These are phyloP conservation scores for Neodon shergylaensis DNA, from an alignment of 2,113 vertebrate species.

Conservation along the genomic window DNA sequence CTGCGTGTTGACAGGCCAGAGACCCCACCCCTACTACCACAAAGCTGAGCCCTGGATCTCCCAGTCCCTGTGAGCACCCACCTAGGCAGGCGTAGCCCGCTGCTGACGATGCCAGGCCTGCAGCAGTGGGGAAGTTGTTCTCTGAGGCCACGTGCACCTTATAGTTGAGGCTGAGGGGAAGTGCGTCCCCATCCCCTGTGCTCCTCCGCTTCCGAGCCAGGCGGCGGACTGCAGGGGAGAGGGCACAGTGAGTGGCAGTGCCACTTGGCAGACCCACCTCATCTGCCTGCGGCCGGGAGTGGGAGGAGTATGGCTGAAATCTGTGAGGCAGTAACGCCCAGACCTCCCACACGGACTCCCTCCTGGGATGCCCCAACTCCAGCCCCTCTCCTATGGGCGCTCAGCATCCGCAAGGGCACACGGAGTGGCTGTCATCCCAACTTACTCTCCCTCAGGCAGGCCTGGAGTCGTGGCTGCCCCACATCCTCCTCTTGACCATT, in stretches of 20 bases:
- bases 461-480: slow-evolving; percentile 91
- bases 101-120: slow-evolving; percentile 95
- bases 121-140: slow-evolving; percentile 97
- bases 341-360: not conserved
- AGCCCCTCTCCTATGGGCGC: not conserved
- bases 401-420: not conserved
- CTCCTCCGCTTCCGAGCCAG: slow-evolving; percentile 90
- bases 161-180: slow-evolving; percentile 82
- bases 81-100: slow-evolving; percentile 97
- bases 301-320: fast-evolving
- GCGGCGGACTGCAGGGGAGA: slow-evolving; percentile 88
- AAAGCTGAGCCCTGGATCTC: not conserved
- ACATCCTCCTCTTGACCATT: slow-evolving; percentile 92
- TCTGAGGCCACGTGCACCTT: slow-evolving; percentile 94
- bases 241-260: not conserved
- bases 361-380: not conserved
- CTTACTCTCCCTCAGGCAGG: slow-evolving; percentile 94
- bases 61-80: slow-evolving; percentile 72
- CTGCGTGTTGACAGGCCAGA: fast-evolving
- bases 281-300: fast-evolving
- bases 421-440: not conserved
- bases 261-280: not conserved
- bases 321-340: not conserved
- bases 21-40: not conserved
- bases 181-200: slow-evolving; percentile 44